Conservation (phyloP, 2,113 vertebrate genomes). For the Poecilia latipinna region DNA sequence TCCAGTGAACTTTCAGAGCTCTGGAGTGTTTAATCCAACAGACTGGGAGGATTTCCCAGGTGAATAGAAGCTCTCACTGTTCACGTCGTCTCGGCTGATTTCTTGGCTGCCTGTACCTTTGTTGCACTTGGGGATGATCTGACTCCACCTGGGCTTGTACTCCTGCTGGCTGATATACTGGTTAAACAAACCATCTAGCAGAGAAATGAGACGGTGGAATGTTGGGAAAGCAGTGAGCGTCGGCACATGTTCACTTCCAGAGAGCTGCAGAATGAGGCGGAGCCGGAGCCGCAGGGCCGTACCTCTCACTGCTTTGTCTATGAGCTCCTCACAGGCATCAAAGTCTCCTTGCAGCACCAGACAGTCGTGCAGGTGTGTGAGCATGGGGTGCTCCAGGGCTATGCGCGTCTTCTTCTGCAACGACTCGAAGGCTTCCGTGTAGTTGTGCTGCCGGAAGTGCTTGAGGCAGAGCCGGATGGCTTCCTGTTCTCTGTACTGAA, state of each 20-base stretch:
- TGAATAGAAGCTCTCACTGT: conserved; percentile 66
- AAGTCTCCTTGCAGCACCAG: conserved; percentile 96
- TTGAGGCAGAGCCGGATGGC: conserved; percentile 99
- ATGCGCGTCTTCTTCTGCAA: conserved; percentile 99
- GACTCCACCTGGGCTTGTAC: conserved; percentile 98
- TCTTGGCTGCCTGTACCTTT: conserved; percentile 87
- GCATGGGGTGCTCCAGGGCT: conserved; percentile 95
- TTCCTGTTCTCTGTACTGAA: conserved; percentile 99
- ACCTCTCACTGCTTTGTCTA: conserved; percentile 98
- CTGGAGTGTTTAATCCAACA: conserved; percentile 16
- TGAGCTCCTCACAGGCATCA: conserved; percentile 95
- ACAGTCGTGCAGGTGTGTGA: conserved; percentile 95
- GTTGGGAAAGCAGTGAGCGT: background rate
- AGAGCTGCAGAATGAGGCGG: background rate
- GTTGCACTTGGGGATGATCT: conserved; percentile 97
- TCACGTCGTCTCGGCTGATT: conserved; percentile 68
- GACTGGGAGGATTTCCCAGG: background rate
- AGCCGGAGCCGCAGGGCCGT: conserved; percentile 6
- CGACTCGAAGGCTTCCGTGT: conserved; percentile 98
- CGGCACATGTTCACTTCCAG: background rate
- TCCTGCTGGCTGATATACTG: conserved; percentile 99
- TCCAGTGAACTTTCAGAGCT: background rate
- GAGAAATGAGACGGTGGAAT: conserved; percentile 26
- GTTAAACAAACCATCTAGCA: conserved; percentile 93
- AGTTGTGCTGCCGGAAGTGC: conserved; percentile 99